A percentile compares a stretch with the other conserved stretches of the same genome.
Conservation (phyloP, 2,797 vertebrate genomes). For the Danio choprae region DNA sequence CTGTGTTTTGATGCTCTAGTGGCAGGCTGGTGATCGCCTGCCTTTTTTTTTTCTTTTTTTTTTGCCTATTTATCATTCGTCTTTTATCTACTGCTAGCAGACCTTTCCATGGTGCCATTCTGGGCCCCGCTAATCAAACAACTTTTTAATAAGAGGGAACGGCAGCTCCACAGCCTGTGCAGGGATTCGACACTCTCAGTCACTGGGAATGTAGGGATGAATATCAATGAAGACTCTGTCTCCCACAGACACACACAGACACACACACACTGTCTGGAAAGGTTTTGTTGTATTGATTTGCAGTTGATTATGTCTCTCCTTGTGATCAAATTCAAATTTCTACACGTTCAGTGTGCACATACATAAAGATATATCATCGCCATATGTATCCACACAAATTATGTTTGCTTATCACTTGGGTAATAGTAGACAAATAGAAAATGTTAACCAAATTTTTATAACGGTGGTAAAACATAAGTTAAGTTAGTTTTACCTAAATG, state of each 20-base stretch:
- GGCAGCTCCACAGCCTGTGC: conserved; percentile 77
- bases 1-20: conserved; percentile 90
- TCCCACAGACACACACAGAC: conserved; percentile 18
- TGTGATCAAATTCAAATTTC: conserved; percentile 20
- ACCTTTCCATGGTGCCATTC: conserved; percentile 83
- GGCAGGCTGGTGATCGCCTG: conserved; percentile 82
- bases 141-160: conserved; percentile 88
- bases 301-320: conserved; percentile 19
- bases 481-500: neutral
- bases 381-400: neutral
- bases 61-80: conserved; percentile 78
- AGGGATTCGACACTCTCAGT: conserved; percentile 72
- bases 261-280: conserved; percentile 50
- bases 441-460: neutral
- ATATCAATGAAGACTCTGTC: conserved; percentile 75
- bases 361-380: neutral
- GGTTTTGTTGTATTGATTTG: conserved; percentile 30
- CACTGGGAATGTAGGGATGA: conserved; percentile 75
- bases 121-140: conserved; percentile 86
- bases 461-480: no score
- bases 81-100: conserved; percentile 94
- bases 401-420: neutral
- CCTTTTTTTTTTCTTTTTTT: conserved; percentile 77
- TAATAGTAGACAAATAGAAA: neutral
- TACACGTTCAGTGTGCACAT: conserved; percentile 2